These are phyloP conservation scores for Sebastes vulpes DNA, from an alignment of 2,797 vertebrate genomes.

Conservation along the genomic window DNA sequence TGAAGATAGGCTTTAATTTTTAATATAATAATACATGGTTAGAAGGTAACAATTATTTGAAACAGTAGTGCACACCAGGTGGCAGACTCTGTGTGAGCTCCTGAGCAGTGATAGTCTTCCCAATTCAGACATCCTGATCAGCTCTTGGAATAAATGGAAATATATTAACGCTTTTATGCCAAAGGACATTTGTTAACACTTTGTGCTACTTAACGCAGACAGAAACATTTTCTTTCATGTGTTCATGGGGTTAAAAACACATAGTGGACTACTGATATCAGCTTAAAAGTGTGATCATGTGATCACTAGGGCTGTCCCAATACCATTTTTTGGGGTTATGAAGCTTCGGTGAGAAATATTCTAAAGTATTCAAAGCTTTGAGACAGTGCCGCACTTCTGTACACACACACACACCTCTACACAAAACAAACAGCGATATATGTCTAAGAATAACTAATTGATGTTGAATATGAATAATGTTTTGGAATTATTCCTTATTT, in stretches of 20 bases:
- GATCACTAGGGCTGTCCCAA: no score
- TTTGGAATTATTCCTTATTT: no score
- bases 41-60: neutral
- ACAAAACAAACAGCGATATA: no score
- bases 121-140: conserved; percentile 1
- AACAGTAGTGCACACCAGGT: neutral
- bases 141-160: conserved; percentile 14
- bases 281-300: neutral
- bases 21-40: neutral
- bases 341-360: no score
- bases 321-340: no score
- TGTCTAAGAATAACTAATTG: no score
- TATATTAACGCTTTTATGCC: neutral
- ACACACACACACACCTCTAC: no score
- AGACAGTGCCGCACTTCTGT: no score
- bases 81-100: neutral
- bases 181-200: neutral
- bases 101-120: neutral
- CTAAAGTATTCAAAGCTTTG: no score
- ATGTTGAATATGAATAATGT: no score
- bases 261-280: neutral
- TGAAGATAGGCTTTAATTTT: conserved; percentile 10
- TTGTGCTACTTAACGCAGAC: neutral
- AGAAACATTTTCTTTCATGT: neutral
- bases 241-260: neutral